phyloP scores from a whole-genome alignment of 2,797 vertebrate species.

The Echiichthys vipera region DNA sequence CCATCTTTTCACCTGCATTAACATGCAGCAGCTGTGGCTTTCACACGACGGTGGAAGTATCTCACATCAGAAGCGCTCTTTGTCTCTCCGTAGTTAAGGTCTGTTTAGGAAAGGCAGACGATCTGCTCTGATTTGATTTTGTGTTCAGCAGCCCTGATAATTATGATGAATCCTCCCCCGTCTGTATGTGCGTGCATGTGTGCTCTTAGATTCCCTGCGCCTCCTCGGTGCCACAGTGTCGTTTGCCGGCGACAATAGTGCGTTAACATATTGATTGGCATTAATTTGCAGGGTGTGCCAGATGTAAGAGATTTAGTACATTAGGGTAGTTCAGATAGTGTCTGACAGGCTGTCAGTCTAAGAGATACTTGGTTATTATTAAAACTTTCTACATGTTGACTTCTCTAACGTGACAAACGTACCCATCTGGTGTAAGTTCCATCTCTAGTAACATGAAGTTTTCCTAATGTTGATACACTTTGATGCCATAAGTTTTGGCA shows the following conservation, averaged over 20 bases:
- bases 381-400: constrained; percentile 27
- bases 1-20: constrained; percentile 42
- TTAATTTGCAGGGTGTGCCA: constrained; percentile 60
- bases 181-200: constrained; percentile 10
- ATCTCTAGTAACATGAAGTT: not conserved
- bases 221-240: constrained; percentile 26
- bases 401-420: constrained; percentile 25
- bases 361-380: constrained; percentile 15
- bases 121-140: constrained; percentile 71
- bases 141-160: constrained; percentile 75
- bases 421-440: constrained; percentile 30
- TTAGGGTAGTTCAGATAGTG: constrained; percentile 45
- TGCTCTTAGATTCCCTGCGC: constrained; percentile 12
- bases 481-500: not conserved
- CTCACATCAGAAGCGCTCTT: constrained; percentile 49
- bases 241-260: constrained; percentile 25
- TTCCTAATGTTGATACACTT: not conserved
- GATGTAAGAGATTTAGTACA: constrained; percentile 49
- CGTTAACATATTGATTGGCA: constrained; percentile 57
- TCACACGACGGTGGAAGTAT: constrained; percentile 33
- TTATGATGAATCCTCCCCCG: constrained; percentile 76
- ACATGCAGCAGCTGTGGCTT: constrained; percentile 53
- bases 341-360: constrained; percentile 45
- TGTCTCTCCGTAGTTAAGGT: constrained; percentile 55
- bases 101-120: constrained; percentile 70